A percentile compares a stretch with the other conserved stretches of the same genome.
Evolutionary conservation across 2,888 invertebrate species (phyloP).

Genomic region (Nycteola revayana): DNA sequence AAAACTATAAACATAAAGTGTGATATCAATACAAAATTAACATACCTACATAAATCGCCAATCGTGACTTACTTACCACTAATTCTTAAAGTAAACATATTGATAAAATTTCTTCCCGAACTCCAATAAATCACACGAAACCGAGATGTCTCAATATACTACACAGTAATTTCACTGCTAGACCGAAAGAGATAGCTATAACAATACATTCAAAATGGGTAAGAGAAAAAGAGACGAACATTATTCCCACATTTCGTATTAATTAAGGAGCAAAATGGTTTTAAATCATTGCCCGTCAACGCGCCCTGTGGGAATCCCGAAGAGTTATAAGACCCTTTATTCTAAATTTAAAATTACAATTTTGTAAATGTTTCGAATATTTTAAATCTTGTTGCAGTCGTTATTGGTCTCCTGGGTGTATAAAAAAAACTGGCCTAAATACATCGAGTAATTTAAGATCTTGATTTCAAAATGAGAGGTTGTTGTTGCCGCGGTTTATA

Average conservation of each 20-base stretch:
- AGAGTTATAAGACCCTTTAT: slow-evolving; percentile 79
- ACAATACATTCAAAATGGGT: slow-evolving; percentile 15
- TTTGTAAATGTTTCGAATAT: slow-evolving; percentile 72
- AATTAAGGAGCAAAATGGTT: slow-evolving; percentile 72
- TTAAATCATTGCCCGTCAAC: slow-evolving; percentile 79
- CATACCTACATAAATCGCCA: slow-evolving; percentile 63
- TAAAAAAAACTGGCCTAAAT: slow-evolving; percentile 35
- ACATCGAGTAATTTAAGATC: background rate
- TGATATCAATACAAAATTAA: slow-evolving; percentile 63
- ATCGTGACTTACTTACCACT: slow-evolving; percentile 62
- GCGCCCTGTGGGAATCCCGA: slow-evolving; percentile 78
- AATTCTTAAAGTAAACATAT: slow-evolving; percentile 79
- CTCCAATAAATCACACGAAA: slow-evolving; percentile 67
- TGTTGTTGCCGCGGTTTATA: too few relatives aligned
- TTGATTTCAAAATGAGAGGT: slow-evolving; percentile 1
- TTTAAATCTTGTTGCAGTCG: slow-evolving; percentile 53
- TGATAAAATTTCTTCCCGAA: slow-evolving; percentile 69
- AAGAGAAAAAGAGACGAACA: slow-evolving; percentile 50
- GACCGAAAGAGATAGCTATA: slow-evolving; percentile 41
- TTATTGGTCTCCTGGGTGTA: slow-evolving; percentile 61
- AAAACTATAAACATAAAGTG: slow-evolving; percentile 42
- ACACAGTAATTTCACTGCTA: slow-evolving; percentile 56
- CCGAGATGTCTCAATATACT: slow-evolving; percentile 74
- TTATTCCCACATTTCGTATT: slow-evolving; percentile 56
- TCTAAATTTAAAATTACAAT: slow-evolving; percentile 81